These are phyloP conservation scores for Phataginus tricuspis DNA, from an alignment of 2,797 vertebrate species.

Conservation along the genomic window DNA sequence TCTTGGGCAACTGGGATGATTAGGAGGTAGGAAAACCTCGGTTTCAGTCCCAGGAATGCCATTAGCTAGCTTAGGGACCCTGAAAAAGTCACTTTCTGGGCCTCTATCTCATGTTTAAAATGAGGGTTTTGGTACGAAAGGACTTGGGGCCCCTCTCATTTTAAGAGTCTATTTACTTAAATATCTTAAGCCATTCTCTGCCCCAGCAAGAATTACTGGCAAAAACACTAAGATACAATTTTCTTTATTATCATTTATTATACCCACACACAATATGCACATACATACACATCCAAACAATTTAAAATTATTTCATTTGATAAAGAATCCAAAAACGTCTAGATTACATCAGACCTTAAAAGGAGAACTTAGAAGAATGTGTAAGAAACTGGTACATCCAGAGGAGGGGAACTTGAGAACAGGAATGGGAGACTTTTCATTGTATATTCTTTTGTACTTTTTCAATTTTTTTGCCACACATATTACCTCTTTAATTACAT, in stretches of 20 bases:
- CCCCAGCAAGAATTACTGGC: slow-evolving; percentile 36
- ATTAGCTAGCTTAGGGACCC: background rate
- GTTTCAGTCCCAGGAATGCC: background rate
- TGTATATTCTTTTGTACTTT: background rate
- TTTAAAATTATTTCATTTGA: slow-evolving; percentile 46
- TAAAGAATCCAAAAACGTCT: slow-evolving; percentile 46
- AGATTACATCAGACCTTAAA: slow-evolving; percentile 7
- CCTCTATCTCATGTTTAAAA: slow-evolving; percentile 2
- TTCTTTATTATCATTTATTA: slow-evolving; percentile 50
- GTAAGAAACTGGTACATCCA: background rate
- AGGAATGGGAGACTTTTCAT: background rate
- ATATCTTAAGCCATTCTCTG: slow-evolving; percentile 38
- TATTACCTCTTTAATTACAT: background rate
- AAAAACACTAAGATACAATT: slow-evolving; percentile 9
- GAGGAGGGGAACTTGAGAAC: background rate
- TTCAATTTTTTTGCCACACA: background rate
- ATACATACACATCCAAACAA: background rate
- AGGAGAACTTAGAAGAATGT: background rate
- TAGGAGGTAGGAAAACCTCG: background rate
- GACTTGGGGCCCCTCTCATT: background rate
- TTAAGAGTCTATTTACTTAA: slow-evolving; percentile 30
- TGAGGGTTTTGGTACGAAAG: background rate
- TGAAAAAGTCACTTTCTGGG: background rate
- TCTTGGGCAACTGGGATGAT: background rate
- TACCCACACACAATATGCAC: background rate